Evolutionary conservation across 2,888 invertebrate genomes (phyloP).

Genomic region (Pocota personata): DNA sequence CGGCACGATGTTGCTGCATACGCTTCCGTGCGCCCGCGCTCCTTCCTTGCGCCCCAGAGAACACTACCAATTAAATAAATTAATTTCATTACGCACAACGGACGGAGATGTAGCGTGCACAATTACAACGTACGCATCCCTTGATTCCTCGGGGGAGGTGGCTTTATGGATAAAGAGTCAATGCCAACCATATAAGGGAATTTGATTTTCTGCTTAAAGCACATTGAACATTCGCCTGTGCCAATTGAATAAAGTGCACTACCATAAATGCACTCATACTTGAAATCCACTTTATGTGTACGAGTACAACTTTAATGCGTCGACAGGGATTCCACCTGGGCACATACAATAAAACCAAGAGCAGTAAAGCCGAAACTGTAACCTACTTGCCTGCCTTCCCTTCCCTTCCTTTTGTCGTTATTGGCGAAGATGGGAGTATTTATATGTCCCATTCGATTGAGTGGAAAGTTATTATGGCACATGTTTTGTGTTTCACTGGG

Average conservation of each 20-base stretch:
- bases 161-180: conserved; percentile 21
- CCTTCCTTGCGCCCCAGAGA: conserved; percentile 11
- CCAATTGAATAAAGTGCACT: conserved; percentile 11
- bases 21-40: not conserved
- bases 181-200: not conserved
- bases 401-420: not conserved
- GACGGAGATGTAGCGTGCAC: conserved; percentile 18
- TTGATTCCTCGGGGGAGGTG: conserved; percentile 20
- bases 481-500: not conserved
- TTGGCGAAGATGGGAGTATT: not conserved
- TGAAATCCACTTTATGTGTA: conserved; percentile 18
- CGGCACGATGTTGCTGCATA: conserved; percentile 46
- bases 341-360: not conserved
- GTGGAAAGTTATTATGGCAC: conserved; percentile 33
- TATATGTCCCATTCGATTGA: conserved; percentile 32
- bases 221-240: not conserved
- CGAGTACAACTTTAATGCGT: not conserved
- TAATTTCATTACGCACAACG: conserved; percentile 63
- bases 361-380: not conserved
- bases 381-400: not conserved
- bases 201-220: conserved; percentile 54
- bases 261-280: not conserved
- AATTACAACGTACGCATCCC: conserved; percentile 47
- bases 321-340: not conserved
- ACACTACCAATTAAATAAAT: conserved; percentile 69